Evolutionary conservation across 1,140 invertebrate species (phyloP).

Genomic region (Drosophila saltans): DNA sequence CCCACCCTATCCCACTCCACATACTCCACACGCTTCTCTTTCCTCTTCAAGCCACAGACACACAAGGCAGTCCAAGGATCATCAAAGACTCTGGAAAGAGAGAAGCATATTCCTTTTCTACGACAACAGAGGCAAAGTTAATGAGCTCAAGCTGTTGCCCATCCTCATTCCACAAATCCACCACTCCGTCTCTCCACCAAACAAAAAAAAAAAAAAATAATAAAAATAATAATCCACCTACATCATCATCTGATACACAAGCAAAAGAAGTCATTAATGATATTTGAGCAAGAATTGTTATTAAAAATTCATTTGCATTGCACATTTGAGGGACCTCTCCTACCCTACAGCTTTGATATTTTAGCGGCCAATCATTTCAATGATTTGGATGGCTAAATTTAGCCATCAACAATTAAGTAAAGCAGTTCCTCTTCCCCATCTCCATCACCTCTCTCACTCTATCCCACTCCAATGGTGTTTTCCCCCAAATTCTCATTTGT

Average conservation of each 20-base stretch:
- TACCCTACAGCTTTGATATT: too few relatives aligned
- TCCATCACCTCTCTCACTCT: background rate
- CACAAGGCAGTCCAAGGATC: conserved; percentile 10
- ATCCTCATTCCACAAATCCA: conserved; percentile 13
- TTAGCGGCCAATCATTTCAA: conserved; percentile 12
- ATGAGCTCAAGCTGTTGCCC: conserved; percentile 54
- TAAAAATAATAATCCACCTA: conserved; percentile 8
- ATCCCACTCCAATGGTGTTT: background rate
- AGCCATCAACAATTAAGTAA: conserved; percentile 45
- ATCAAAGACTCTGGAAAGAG: conserved; percentile 21
- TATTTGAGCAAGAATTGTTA: conserved; percentile 37
- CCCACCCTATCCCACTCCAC: background rate
- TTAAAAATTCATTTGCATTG: conserved; percentile 36
- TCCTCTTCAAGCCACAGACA: too few relatives aligned
- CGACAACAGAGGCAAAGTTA: conserved; percentile 40
- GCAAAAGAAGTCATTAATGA: conserved; percentile 35
- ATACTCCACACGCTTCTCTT: background rate
- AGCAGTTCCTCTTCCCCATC: background rate
- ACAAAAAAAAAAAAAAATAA: background rate
- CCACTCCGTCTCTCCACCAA: background rate
- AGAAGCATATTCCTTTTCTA: conserved; percentile 5
- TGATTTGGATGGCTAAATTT: conserved; percentile 20
- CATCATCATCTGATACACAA: conserved; percentile 12
- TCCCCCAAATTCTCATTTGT: conserved; percentile 41
- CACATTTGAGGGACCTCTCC: conserved; percentile 5